Conservation (phyloP, 1,140 invertebrate genomes). For the Acromyrmex echinatior region DNA sequence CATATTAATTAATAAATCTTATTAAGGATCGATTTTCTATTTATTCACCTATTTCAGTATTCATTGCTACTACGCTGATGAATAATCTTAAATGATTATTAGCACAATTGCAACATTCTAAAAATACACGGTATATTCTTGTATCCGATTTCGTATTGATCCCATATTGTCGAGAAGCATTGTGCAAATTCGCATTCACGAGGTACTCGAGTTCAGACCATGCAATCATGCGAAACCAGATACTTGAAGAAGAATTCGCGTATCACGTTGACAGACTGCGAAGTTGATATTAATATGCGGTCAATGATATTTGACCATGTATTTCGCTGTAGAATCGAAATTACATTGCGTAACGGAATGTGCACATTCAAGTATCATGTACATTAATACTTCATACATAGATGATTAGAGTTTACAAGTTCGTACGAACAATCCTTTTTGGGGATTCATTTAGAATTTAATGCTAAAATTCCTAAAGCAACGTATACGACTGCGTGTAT, state of each 20-base stretch:
- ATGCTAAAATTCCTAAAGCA: slow-evolving; percentile 26
- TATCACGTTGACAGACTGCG: slow-evolving; percentile 23
- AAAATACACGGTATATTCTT: slow-evolving; percentile 11
- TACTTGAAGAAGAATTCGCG: slow-evolving; percentile 25
- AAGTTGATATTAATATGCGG: slow-evolving; percentile 9
- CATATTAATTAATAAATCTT: neutral
- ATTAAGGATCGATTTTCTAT: neutral
- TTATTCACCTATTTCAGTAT: neutral
- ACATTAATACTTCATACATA: slow-evolving; percentile 40
- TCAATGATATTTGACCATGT: slow-evolving; percentile 51
- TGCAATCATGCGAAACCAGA: neutral
- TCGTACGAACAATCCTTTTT: slow-evolving; percentile 30
- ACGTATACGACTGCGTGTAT: neutral
- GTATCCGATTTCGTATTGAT: neutral
- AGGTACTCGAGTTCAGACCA: slow-evolving; percentile 35
- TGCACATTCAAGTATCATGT: slow-evolving; percentile 44
- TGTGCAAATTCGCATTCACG: neutral
- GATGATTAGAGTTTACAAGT: slow-evolving; percentile 65
- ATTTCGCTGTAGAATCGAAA: slow-evolving; percentile 65
- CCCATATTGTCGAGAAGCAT: neutral
- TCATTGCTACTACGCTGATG: neutral
- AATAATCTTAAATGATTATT: neutral
- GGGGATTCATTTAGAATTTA: slow-evolving; percentile 32
- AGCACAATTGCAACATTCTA: neutral
- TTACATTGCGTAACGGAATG: slow-evolving; percentile 61